Evolutionary conservation across 2,797 vertebrate species (phyloP).

Genomic region (Pangasius larnaudii): DNA sequence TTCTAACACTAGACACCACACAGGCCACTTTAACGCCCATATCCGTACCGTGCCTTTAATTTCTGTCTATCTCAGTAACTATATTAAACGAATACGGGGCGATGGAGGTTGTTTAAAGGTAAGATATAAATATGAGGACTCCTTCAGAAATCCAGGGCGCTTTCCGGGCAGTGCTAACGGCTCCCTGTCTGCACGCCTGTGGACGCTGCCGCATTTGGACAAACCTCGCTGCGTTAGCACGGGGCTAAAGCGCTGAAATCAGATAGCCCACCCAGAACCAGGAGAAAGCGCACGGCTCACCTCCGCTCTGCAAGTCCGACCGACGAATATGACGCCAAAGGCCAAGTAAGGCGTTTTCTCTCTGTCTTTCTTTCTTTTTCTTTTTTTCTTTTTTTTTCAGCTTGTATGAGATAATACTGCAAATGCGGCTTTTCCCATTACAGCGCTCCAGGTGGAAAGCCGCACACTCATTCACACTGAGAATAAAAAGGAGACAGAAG

Average conservation of each 20-base stretch:
- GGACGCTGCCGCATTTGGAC: conserved; percentile 66
- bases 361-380: conserved; percentile 53
- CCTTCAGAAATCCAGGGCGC: neutral
- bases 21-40: neutral
- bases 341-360: conserved; percentile 63
- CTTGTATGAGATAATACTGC: conserved; percentile 69
- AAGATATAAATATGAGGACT: neutral
- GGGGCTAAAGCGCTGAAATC: conserved; percentile 69
- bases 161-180: conserved; percentile 14
- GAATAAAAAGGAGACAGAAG: conserved; percentile 73
- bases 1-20: neutral
- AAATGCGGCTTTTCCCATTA: conserved; percentile 83
- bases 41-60: neutral
- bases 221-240: conserved; percentile 69
- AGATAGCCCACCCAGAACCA: conserved; percentile 68
- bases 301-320: conserved; percentile 70
- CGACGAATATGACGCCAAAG: conserved; percentile 61
- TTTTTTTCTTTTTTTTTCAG: conserved; percentile 39
- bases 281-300: conserved; percentile 72
- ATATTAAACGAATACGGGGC: neutral
- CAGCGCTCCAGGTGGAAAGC: conserved; percentile 70
- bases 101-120: neutral
- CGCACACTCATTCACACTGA: conserved; percentile 71
- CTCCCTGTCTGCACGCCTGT: conserved; percentile 45
- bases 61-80: neutral